Evolutionary conservation across 2,113 vertebrate species (phyloP).

Genomic region (Aldabrachelys gigantea): DNA sequence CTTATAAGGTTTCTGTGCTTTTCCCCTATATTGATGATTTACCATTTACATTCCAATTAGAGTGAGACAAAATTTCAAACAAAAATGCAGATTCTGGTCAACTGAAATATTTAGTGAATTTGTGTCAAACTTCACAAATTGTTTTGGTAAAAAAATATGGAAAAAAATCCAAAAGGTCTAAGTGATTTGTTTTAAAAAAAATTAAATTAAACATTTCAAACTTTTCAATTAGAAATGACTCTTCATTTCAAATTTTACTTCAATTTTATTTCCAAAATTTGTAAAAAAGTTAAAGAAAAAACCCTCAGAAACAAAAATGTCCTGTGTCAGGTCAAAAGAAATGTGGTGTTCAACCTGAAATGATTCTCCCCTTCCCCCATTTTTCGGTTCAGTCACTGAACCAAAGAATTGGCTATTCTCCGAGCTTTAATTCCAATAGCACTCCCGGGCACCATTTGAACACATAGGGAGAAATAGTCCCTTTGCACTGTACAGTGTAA

Average conservation of each 20-base stretch:
- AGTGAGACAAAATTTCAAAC: not conserved
- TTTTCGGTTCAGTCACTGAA: not conserved
- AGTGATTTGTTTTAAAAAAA: not conserved
- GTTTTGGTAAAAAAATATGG: not conserved
- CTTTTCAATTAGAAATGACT: not conserved
- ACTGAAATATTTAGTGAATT: not conserved
- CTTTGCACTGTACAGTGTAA: not conserved
- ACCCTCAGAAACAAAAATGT: not conserved
- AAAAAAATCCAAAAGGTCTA: not conserved
- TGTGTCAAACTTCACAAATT: not conserved
- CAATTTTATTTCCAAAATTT: not conserved
- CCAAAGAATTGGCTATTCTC: not conserved
- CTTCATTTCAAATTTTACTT: not conserved
- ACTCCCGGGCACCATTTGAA: rapidly evolving
- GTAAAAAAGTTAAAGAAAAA: not conserved
- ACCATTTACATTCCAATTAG: not conserved
- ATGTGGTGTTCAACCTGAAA: not conserved
- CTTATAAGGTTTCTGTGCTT: not conserved
- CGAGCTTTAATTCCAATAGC: not conserved
- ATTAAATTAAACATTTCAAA: not conserved
- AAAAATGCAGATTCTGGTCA: not conserved
- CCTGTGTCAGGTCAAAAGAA: not conserved
- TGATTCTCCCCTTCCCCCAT: not conserved
- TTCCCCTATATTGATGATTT: rapidly evolving
- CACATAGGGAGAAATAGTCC: not conserved